These are phyloP conservation scores for Vultur gryphus DNA, from an alignment of 2,797 vertebrate genomes.

Conservation along the genomic window DNA sequence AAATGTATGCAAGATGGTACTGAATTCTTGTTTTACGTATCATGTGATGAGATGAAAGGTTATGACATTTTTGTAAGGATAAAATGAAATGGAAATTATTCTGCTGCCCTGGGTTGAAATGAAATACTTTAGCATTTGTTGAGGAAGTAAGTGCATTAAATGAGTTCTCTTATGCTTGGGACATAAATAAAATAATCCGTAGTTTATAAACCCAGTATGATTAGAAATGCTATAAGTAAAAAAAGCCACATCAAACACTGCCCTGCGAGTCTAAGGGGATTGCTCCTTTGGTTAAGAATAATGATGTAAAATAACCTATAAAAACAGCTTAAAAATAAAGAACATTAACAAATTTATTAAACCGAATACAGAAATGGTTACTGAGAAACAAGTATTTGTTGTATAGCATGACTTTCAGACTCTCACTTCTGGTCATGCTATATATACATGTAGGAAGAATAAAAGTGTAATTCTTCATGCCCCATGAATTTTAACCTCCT, in stretches of 20 bases:
- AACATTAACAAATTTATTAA: neutral
- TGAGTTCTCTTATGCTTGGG: neutral
- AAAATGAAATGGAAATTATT: conserved; percentile 9
- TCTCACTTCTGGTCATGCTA: neutral
- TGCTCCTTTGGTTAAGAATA: neutral
- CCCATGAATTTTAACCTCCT: neutral
- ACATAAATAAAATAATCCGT: conserved; percentile 10
- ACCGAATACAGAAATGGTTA: neutral
- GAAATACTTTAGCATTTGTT: neutral
- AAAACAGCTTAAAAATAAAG: neutral
- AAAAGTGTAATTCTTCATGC: neutral
- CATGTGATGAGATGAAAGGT: neutral
- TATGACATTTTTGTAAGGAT: neutral
- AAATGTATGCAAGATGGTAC: neutral
- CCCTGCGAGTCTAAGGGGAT: neutral
- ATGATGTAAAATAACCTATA: neutral
- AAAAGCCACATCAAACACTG: neutral
- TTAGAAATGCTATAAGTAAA: neutral
- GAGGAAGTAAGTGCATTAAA: neutral
- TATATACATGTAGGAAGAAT: neutral
- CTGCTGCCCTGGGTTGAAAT: neutral
- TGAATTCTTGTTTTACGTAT: neutral
- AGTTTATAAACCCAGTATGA: neutral
- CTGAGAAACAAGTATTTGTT: neutral
- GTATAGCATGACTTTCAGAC: neutral